Evolutionary conservation across 1,140 invertebrate genomes (phyloP).

Genomic region (Palaemon carinicauda): DNA sequence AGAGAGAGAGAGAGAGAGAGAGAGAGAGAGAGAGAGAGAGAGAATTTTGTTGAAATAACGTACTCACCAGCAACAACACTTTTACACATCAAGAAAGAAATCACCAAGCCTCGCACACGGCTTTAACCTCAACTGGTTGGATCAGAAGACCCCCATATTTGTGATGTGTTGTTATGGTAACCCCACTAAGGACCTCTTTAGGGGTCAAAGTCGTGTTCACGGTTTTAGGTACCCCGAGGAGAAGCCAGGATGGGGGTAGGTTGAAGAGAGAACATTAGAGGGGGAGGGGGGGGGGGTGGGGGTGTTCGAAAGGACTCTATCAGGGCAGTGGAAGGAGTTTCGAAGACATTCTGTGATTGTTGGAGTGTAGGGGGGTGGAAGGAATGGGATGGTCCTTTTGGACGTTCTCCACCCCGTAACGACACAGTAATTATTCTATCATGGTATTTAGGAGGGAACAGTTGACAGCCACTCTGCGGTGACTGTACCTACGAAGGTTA

Average conservation of each 20-base stretch:
- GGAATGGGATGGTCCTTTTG: not conserved
- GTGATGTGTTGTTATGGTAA: not conserved
- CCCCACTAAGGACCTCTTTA: not conserved
- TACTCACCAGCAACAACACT: not conserved
- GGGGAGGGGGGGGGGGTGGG: not conserved
- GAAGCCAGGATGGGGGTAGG: not conserved
- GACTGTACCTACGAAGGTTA: too few species aligned
- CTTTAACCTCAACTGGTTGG: too few species aligned
- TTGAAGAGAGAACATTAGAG: too few species aligned
- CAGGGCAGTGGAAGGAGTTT: not conserved
- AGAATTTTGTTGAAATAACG: not conserved
- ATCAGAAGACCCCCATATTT: not conserved
- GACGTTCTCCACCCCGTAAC: not conserved
- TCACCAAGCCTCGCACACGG: not conserved
- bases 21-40: not conserved
- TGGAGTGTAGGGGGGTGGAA: not conserved
- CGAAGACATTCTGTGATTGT: not conserved
- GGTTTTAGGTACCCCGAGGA: not conserved
- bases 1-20: not conserved
- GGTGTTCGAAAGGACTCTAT: not conserved
- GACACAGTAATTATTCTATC: not conserved
- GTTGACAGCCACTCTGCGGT: not conserved
- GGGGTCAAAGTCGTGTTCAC: not conserved
- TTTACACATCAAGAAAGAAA: not conserved
- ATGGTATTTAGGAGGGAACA: not conserved